phyloP scores from a whole-genome alignment of 2,888 invertebrate genomes.

The Drosophila prostipennis region DNA sequence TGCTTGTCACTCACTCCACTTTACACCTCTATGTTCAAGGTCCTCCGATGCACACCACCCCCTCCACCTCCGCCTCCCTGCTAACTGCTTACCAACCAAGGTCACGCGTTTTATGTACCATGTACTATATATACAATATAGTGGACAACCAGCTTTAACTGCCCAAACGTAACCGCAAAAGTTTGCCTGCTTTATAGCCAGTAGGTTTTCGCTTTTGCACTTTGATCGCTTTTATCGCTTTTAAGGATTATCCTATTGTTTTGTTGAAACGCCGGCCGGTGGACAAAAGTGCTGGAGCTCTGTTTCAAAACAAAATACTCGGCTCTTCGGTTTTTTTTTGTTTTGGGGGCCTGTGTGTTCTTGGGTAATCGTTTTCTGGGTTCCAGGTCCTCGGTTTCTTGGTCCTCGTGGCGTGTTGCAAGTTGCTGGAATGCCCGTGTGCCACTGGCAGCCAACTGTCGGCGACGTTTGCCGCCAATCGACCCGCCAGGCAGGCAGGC shows the following conservation, averaged over 20 bases:
- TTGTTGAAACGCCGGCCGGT: slow-evolving; percentile 4
- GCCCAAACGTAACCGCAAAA: not conserved
- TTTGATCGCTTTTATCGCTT: not conserved
- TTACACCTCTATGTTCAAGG: slow-evolving; percentile 15
- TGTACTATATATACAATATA: not conserved
- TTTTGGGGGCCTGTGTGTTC: not conserved
- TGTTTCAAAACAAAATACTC: slow-evolving; percentile 4
- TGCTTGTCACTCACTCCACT: not conserved
- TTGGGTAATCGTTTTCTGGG: slow-evolving; percentile 1
- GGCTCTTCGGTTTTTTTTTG: not conserved
- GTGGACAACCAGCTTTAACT: not conserved
- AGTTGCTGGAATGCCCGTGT: slow-evolving; percentile 19
- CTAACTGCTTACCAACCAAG: slow-evolving; percentile 1
- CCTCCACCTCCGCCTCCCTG: not conserved
- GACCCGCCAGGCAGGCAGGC: slow-evolving; percentile 11
- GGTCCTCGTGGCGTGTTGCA: slow-evolving; percentile 16
- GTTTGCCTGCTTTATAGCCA: not conserved
- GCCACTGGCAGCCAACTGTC: slow-evolving; percentile 22
- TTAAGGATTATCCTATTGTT: slow-evolving; percentile 1
- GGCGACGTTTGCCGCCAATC: slow-evolving; percentile 19
- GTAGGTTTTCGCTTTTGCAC: not conserved
- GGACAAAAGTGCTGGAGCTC: not conserved
- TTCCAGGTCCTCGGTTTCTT: not conserved
- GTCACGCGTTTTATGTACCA: slow-evolving; percentile 4
- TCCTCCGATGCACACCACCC: slow-evolving; percentile 6